These are phyloP conservation scores for Melipona beecheii DNA, from an alignment of 2,888 invertebrate genomes.

Conservation along the genomic window DNA sequence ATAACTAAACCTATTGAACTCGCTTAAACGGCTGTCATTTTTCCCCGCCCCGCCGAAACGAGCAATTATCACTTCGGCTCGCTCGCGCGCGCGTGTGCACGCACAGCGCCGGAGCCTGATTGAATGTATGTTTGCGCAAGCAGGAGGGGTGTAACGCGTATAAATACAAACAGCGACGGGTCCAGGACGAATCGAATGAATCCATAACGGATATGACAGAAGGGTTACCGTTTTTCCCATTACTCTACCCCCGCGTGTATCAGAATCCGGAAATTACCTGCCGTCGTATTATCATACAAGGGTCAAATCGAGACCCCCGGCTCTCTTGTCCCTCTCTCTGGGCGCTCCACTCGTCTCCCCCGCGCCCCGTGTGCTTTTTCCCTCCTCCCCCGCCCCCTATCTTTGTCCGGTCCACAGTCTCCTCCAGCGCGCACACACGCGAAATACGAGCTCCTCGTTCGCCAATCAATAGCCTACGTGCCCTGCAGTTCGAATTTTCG, in stretches of 20 bases:
- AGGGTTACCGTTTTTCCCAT: slow-evolving; percentile 77
- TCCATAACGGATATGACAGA: slow-evolving; percentile 75
- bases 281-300: slow-evolving; percentile 79
- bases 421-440: slow-evolving; percentile 34
- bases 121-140: slow-evolving; percentile 23
- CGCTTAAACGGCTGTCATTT: slow-evolving; percentile 25
- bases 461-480: slow-evolving; percentile 73
- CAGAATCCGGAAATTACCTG: slow-evolving; percentile 80
- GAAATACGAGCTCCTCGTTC: slow-evolving; percentile 63
- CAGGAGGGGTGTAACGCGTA: slow-evolving; percentile 42
- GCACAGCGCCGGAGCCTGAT: slow-evolving; percentile 33
- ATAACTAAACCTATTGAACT: not conserved
- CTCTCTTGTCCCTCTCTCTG: slow-evolving; percentile 19
- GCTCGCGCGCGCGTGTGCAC: not conserved
- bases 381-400: not conserved
- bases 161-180: slow-evolving; percentile 35
- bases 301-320: slow-evolving; percentile 73
- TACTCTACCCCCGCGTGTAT: slow-evolving; percentile 68
- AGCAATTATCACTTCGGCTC: slow-evolving; percentile 41
- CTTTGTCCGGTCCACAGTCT: slow-evolving; percentile 31
- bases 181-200: slow-evolving; percentile 67
- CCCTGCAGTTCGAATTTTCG: slow-evolving; percentile 65
- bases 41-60: slow-evolving; percentile 21
- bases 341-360: not conserved
- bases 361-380: slow-evolving; percentile 25